phyloP scores from a whole-genome alignment of 2,113 vertebrate species.

The Eonycteris spelaea region DNA sequence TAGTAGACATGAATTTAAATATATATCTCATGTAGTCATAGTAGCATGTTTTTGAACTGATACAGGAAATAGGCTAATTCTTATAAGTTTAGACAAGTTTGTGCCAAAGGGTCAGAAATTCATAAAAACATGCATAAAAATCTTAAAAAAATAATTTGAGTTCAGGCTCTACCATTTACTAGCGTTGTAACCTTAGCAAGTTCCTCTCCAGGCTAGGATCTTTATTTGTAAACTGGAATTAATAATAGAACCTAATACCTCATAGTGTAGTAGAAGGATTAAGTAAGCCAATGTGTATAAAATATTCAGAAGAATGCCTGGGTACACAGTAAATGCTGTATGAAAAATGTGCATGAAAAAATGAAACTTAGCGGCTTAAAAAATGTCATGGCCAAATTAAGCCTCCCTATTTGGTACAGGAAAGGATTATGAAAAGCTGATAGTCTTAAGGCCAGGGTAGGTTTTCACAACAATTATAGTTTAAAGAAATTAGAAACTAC shows the following conservation, averaged over 20 bases:
- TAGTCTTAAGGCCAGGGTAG: background rate
- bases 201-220: background rate
- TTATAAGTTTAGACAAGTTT: background rate
- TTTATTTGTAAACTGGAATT: background rate
- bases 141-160: background rate
- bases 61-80: background rate
- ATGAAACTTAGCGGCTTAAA: background rate
- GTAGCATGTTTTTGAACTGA: background rate
- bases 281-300: background rate
- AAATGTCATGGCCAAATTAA: background rate
- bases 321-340: background rate
- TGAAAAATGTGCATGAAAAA: background rate
- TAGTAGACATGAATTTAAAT: background rate
- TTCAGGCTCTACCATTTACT: background rate
- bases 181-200: background rate
- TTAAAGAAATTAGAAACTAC: conserved; percentile 25
- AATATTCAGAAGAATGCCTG: background rate
- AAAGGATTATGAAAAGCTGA: background rate
- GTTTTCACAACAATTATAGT: background rate
- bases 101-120: background rate
- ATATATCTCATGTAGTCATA: background rate
- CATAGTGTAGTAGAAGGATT: background rate
- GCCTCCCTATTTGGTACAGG: background rate
- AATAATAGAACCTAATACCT: background rate
- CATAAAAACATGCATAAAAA: background rate